phyloP scores from a whole-genome alignment of 2,113 vertebrate species.

The Erinaceus europaeus region DNA sequence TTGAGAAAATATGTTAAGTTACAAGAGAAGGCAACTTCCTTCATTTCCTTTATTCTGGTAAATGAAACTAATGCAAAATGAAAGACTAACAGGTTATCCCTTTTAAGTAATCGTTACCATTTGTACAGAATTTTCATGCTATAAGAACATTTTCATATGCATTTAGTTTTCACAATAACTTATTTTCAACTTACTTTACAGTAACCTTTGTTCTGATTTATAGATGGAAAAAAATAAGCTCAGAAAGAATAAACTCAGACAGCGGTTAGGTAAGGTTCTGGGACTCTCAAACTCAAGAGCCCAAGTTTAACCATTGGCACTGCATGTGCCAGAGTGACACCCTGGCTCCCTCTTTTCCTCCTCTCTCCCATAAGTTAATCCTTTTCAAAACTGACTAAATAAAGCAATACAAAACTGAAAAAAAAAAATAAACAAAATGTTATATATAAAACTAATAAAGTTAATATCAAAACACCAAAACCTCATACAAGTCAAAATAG shows the following conservation, averaged over 20 bases:
- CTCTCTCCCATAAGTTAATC: no score
- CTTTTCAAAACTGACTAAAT: no score
- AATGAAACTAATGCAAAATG: not conserved
- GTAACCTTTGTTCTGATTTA: not conserved
- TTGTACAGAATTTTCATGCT: not conserved
- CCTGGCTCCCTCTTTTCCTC: no score
- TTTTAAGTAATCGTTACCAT: not conserved
- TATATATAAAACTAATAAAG: no score
- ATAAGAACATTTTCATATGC: not conserved
- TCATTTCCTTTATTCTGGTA: not conserved
- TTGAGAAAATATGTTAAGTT: not conserved
- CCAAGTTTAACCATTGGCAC: not conserved
- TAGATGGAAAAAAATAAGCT: not conserved
- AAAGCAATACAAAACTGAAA: no score
- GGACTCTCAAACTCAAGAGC: not conserved
- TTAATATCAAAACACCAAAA: no score
- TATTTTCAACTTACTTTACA: not conserved
- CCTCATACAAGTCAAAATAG: no score
- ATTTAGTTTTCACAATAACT: not conserved
- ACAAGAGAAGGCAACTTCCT: constrained; percentile 1
- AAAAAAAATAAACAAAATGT: no score
- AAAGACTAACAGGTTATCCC: not conserved
- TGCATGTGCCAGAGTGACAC: not conserved
- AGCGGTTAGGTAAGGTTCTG: not conserved
- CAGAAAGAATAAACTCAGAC: not conserved